Evolutionary conservation across 2,888 invertebrate species (phyloP).

Genomic region (Cataglyphis rosenhaueri): DNA sequence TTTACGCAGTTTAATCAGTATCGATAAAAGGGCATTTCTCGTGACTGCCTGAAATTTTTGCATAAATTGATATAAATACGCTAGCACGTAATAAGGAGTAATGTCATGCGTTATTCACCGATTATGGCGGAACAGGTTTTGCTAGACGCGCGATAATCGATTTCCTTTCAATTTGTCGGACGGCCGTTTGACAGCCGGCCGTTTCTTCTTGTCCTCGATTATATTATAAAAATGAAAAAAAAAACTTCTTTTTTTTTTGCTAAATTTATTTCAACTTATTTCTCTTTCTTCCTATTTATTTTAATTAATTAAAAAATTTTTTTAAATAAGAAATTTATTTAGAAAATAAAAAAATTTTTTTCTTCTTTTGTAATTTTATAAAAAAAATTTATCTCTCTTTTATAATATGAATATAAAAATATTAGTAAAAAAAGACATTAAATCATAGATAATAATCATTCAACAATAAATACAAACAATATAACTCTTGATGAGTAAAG

Average conservation of each 20-base stretch:
- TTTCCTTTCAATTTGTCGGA: constrained; percentile 39
- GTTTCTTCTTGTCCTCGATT: constrained; percentile 19
- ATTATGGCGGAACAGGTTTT: constrained; percentile 58
- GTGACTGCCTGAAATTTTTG: constrained; percentile 33
- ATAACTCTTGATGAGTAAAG: neutral
- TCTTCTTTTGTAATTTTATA: neutral
- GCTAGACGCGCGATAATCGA: constrained; percentile 37
- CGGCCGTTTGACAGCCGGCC: neutral
- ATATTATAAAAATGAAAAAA: constrained; percentile 25
- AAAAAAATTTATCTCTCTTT: neutral
- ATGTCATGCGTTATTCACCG: constrained; percentile 68
- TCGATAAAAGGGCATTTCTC: constrained; percentile 33
- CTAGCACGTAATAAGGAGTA: constrained; percentile 47
- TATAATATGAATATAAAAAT: neutral
- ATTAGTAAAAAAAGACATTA: neutral
- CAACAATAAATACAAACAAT: neutral
- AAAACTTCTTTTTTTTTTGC: too few species aligned
- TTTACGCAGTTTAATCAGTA: constrained; percentile 1
- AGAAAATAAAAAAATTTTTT: neutral
- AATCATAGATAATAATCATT: neutral
- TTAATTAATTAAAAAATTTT: neutral
- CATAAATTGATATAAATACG: constrained; percentile 32
- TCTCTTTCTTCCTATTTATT: neutral
- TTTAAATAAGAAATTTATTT: neutral
- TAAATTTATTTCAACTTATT: neutral